A percentile compares a stretch with the other conserved stretches of the same genome.
phyloP scores from a whole-genome alignment of 2,888 invertebrate species.

The Scrobipalpa costella region DNA sequence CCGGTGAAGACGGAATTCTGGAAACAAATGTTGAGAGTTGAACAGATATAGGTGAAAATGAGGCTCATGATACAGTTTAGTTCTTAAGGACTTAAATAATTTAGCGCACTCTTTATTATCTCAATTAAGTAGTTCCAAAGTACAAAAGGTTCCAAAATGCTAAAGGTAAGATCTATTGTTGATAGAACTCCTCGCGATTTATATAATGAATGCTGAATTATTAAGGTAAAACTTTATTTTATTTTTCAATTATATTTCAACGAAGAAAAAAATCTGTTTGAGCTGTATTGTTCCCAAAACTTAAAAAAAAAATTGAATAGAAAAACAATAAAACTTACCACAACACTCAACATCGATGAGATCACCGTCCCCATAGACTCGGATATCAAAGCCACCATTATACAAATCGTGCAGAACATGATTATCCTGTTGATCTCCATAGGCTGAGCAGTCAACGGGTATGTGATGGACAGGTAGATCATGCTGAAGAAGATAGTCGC shows the following conservation, averaged over 20 bases:
- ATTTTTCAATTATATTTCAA: too few relatives aligned
- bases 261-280: too few relatives aligned
- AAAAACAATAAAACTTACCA: conserved; percentile 80
- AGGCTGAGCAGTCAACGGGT: conserved; percentile 88
- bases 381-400: conserved; percentile 87
- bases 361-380: conserved; percentile 90
- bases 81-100: too few relatives aligned
- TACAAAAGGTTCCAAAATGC: too few relatives aligned
- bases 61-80: background rate
- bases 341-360: conserved; percentile 87
- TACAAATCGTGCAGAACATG: conserved; percentile 86
- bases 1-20: conserved; percentile 95
- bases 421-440: conserved; percentile 84
- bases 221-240: too few relatives aligned
- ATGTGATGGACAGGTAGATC: conserved; percentile 86
- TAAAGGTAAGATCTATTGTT: too few relatives aligned
- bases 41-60: background rate
- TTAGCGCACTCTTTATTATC: too few relatives aligned
- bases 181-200: too few relatives aligned
- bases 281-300: too few relatives aligned
- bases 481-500: conserved; percentile 85
- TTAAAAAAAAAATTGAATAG: background rate
- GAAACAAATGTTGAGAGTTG: conserved; percentile 37
- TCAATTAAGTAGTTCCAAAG: too few relatives aligned
- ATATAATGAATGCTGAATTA: too few relatives aligned